Percentiles rank a stretch among this genome's conserved stretches.
Conservation (phyloP, 2,888 invertebrate genomes). For the Pyrrhosoma nymphula region DNA sequence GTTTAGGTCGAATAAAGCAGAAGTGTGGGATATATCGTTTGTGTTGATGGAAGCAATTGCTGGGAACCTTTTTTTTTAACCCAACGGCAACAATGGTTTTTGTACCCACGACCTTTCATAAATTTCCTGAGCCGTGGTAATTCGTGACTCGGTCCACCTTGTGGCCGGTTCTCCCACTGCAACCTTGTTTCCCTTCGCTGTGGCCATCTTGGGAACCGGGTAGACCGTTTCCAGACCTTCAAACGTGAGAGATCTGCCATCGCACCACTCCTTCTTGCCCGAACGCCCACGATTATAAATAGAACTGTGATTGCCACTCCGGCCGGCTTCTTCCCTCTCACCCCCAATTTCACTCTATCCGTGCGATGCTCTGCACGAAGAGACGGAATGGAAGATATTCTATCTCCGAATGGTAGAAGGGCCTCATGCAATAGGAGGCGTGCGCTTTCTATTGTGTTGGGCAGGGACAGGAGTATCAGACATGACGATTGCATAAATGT, state of each 20-base stretch:
- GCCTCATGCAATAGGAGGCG: neutral
- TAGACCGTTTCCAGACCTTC: neutral
- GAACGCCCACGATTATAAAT: conserved; percentile 5
- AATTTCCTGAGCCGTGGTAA: too few relatives aligned
- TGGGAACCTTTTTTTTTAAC: too few relatives aligned
- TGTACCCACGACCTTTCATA: too few relatives aligned
- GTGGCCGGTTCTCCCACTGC: neutral
- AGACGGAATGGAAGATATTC: neutral
- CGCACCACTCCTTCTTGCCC: neutral
- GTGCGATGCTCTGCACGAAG: too few relatives aligned
- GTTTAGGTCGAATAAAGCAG: too few relatives aligned
- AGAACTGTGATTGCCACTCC: neutral
- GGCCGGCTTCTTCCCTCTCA: neutral
- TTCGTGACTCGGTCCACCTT: neutral
- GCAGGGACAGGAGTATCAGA: neutral
- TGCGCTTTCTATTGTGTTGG: neutral
- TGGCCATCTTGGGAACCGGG: neutral
- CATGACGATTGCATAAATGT: neutral
- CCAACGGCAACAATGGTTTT: too few relatives aligned
- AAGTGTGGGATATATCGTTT: too few relatives aligned
- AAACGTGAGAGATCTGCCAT: neutral
- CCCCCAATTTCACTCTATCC: too few relatives aligned
- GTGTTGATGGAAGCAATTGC: too few relatives aligned
- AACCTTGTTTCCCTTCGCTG: neutral
- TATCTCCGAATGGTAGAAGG: neutral